These are phyloP conservation scores for Grammomys dolichurus DNA, from an alignment of 2,113 vertebrate species.

Conservation along the genomic window DNA sequence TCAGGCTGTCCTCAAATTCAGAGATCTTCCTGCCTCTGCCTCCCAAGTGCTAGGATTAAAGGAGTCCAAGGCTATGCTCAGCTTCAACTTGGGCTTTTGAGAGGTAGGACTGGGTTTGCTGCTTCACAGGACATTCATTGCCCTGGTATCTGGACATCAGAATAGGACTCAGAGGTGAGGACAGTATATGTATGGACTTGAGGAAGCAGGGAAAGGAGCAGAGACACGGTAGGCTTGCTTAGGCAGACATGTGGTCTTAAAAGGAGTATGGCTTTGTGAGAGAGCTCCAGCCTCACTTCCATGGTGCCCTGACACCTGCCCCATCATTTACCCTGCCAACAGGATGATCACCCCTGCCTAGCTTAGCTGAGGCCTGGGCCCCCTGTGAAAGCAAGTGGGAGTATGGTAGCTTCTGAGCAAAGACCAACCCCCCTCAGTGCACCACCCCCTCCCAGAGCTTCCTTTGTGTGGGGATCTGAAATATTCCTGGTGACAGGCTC, in stretches of 20 bases:
- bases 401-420: not conserved
- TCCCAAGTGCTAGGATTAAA: not conserved
- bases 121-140: not conserved
- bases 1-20: not conserved
- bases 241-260: not conserved
- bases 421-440: too few relatives aligned
- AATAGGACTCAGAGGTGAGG: not conserved
- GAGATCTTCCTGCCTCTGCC: not conserved
- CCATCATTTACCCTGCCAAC: not conserved
- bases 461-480: not conserved
- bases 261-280: not conserved
- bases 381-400: not conserved
- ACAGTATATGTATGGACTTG: not conserved
- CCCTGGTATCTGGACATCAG: not conserved
- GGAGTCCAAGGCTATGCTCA: rapidly evolving
- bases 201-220: not conserved
- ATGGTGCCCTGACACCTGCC: not conserved
- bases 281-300: not conserved
- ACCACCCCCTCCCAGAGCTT: not conserved
- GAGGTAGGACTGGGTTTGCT: not conserved
- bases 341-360: not conserved
- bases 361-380: not conserved
- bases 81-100: not conserved
- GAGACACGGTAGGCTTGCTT: not conserved
- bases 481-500: too few relatives aligned